These are phyloP conservation scores for Camelus dromedarius DNA, from an alignment of 2,113 vertebrate species.

Conservation along the genomic window DNA sequence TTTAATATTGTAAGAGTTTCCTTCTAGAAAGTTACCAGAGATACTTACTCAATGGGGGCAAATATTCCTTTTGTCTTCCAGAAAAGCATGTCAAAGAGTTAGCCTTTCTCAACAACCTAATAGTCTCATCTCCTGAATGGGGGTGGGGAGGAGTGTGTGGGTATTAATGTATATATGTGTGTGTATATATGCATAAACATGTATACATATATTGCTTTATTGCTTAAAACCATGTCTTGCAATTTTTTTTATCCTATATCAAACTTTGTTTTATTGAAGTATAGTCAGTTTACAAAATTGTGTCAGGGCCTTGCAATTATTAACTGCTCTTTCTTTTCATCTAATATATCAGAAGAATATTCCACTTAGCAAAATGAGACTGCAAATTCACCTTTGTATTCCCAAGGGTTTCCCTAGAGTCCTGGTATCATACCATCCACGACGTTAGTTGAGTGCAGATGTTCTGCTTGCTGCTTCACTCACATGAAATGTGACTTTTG, in stretches of 20 bases:
- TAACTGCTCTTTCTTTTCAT: not conserved
- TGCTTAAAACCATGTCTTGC: not conserved
- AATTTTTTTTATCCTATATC: not conserved
- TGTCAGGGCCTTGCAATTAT: not conserved
- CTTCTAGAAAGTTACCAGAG: slow-evolving; percentile 33
- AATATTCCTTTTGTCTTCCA: slow-evolving; percentile 27
- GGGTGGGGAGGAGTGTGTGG: not conserved
- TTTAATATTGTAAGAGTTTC: not conserved
- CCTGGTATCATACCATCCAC: not conserved
- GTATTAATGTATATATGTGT: not conserved
- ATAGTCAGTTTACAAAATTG: no score
- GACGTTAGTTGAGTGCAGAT: no score
- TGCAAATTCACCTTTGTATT: slow-evolving; percentile 29
- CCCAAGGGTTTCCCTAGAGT: not conserved
- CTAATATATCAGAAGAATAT: not conserved
- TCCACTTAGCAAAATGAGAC: not conserved
- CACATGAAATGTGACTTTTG: slow-evolving; percentile 57
- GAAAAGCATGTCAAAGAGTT: not conserved
- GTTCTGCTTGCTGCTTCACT: slow-evolving; percentile 22
- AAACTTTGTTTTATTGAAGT: no score
- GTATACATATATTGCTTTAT: not conserved
- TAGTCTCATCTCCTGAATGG: not conserved
- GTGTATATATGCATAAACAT: no score
- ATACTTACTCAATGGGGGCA: not conserved
- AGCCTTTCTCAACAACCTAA: not conserved